These are phyloP conservation scores for Pomacea canaliculata DNA, from an alignment of 2,888 invertebrate genomes.

Conservation along the genomic window DNA sequence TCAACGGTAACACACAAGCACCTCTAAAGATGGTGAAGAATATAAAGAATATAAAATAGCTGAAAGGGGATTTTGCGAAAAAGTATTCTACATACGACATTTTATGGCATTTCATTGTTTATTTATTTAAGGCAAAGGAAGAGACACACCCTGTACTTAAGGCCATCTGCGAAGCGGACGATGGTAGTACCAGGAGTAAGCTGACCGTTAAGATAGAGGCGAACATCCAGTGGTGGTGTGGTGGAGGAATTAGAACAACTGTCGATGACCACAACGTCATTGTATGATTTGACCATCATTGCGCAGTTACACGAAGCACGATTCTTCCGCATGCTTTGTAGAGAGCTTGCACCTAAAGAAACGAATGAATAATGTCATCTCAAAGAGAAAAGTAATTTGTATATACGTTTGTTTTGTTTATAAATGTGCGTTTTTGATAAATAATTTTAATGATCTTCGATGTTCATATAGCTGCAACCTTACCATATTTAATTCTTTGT, in stretches of 20 bases:
- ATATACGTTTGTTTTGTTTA: too few relatives aligned
- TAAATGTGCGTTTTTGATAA: too few relatives aligned
- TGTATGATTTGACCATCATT: conserved; percentile 47
- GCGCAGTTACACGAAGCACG: conserved; percentile 52
- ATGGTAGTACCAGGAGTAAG: conserved; percentile 47
- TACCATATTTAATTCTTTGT: too few relatives aligned
- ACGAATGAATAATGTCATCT: neutral
- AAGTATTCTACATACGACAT: too few relatives aligned
- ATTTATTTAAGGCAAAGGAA: too few relatives aligned
- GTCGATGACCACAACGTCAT: conserved; percentile 56
- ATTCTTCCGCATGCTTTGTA: conserved; percentile 37
- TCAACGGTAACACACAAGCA: too few relatives aligned
- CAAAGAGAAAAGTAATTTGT: neutral
- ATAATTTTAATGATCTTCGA: too few relatives aligned
- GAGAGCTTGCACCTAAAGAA: conserved; percentile 37
- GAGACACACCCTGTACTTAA: conserved; percentile 44
- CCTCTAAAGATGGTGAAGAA: too few relatives aligned
- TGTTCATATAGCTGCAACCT: too few relatives aligned
- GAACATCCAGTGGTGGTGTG: conserved; percentile 28
- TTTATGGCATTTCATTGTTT: too few relatives aligned
- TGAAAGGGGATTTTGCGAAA: too few relatives aligned
- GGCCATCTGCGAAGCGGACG: conserved; percentile 40
- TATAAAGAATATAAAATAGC: too few relatives aligned
- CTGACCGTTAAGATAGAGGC: conserved; percentile 46
- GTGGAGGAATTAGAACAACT: conserved; percentile 36